Evolutionary conservation across 2,888 invertebrate species (phyloP).

Genomic region (Thelaira solivaga): DNA sequence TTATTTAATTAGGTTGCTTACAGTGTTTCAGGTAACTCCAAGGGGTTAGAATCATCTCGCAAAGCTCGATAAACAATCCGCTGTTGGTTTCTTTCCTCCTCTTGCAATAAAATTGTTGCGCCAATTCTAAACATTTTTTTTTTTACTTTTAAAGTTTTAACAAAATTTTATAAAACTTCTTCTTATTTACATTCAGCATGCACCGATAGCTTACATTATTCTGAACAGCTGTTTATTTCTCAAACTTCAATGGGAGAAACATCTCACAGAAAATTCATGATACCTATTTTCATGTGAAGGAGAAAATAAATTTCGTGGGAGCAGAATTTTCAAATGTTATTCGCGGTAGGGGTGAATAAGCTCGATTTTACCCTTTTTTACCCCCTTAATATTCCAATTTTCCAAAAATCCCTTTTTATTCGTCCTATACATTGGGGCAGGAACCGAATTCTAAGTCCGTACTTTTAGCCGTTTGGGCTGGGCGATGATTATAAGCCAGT

Average conservation of each 20-base stretch:
- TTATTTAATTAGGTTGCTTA: neutral
- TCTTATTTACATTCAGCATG: neutral
- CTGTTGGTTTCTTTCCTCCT: neutral
- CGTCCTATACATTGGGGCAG: no score
- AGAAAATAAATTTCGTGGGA: no score
- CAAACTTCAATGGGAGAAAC: neutral
- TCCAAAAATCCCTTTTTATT: no score
- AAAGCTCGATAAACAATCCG: neutral
- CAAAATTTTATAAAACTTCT: neutral
- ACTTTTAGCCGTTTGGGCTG: no score
- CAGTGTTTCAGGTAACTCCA: no score
- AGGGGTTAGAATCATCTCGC: neutral
- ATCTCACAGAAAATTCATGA: neutral
- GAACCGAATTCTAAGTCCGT: no score
- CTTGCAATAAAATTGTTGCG: neutral
- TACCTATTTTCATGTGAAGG: no score
- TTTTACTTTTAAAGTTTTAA: neutral
- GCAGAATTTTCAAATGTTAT: neutral
- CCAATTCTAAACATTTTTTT: neutral
- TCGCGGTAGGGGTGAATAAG: neutral
- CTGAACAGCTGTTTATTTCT: neutral
- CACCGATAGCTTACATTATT: neutral
- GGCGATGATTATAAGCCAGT: no score
- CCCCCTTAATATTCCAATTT: no score
- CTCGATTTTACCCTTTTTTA: no score